Conservation (phyloP, 2,888 invertebrate genomes). For the Lithosia quadra region DNA sequence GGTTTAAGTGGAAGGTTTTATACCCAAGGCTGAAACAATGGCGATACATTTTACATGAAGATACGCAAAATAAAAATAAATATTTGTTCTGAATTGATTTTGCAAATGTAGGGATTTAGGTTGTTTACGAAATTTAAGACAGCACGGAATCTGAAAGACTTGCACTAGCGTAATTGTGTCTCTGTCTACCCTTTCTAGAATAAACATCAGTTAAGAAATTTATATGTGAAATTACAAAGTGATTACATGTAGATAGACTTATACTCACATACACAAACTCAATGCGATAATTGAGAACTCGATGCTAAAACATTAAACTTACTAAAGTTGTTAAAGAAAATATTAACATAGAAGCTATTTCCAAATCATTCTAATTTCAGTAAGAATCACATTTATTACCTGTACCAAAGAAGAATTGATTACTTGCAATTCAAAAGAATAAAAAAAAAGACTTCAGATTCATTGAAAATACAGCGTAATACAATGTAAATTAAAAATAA, state of each 20-base stretch:
- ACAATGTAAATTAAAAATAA: slow-evolving; percentile 11
- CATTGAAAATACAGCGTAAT: not conserved
- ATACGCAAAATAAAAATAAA: slow-evolving; percentile 6
- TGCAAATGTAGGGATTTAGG: not conserved
- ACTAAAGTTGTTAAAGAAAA: not conserved
- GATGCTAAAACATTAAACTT: not conserved
- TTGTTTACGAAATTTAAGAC: too few relatives aligned
- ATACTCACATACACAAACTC: too few relatives aligned
- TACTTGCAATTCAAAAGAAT: not conserved
- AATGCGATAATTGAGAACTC: not conserved
- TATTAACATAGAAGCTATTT: not conserved
- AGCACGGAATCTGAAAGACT: not conserved
- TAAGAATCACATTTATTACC: not conserved
- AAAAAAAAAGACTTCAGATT: not conserved
- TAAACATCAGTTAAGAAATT: too few relatives aligned
- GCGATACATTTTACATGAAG: slow-evolving; percentile 33
- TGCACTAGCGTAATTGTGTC: not conserved
- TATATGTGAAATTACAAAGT: too few relatives aligned
- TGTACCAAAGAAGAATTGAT: too few relatives aligned
- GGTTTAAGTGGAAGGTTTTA: slow-evolving; percentile 24
- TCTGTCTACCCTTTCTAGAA: not conserved
- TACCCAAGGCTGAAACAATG: slow-evolving; percentile 34
- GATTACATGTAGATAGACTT: too few relatives aligned
- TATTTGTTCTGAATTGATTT: slow-evolving; percentile 5
- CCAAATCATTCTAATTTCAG: not conserved